phyloP scores from a whole-genome alignment of 2,113 vertebrate species.

The Neomonachus schauinslandi region DNA sequence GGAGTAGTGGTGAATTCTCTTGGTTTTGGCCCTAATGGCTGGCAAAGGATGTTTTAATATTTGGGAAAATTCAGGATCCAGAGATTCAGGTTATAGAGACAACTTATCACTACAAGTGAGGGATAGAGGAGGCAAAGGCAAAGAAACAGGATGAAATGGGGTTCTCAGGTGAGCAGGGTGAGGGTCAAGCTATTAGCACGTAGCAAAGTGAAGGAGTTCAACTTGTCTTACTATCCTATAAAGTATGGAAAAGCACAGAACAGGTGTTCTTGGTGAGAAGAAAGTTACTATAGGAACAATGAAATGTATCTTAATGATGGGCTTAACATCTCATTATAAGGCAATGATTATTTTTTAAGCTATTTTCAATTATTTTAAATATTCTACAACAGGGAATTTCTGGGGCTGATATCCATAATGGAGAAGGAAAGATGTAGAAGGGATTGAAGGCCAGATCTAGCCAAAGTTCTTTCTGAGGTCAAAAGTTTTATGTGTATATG shows the following conservation, averaged over 20 bases:
- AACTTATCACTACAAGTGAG: neutral
- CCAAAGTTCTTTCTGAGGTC: neutral
- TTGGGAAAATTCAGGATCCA: neutral
- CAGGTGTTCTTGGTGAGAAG: neutral
- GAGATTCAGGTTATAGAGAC: neutral
- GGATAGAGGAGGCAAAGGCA: neutral
- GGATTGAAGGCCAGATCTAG: neutral
- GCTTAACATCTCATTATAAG: neutral
- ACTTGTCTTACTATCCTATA: neutral
- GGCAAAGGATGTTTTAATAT: neutral
- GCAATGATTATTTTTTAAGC: neutral
- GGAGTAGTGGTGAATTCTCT: neutral
- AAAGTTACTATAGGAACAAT: neutral
- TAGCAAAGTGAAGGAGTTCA: neutral
- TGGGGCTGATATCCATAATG: neutral
- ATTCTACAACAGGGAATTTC: neutral
- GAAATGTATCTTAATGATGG: neutral
- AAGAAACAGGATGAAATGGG: neutral
- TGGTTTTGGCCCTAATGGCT: neutral
- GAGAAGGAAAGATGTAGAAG: neutral
- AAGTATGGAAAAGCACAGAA: neutral
- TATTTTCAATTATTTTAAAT: constrained; percentile 48
- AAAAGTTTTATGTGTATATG: neutral
- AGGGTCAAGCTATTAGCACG: neutral
- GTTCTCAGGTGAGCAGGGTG: neutral